These are phyloP conservation scores for Colossoma macropomum DNA, from an alignment of 2,113 vertebrate species.

Conservation along the genomic window DNA sequence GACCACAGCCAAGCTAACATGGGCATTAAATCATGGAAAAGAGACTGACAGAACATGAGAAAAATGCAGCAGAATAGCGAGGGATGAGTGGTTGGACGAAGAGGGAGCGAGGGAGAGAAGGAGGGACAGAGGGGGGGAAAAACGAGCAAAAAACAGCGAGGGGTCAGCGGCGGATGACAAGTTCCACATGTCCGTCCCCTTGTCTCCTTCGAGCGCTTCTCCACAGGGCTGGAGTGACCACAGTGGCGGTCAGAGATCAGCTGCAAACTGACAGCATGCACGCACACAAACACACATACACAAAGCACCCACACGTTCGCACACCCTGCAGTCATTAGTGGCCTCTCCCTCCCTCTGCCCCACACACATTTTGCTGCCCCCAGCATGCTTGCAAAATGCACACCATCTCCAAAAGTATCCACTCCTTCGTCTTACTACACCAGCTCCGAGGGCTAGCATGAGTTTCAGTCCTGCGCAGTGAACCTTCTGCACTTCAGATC, in stretches of 20 bases:
- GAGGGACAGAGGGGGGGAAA: constrained; percentile 57
- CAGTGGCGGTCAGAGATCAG: constrained; percentile 63
- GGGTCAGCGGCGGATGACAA: constrained; percentile 76
- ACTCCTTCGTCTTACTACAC: constrained; percentile 16
- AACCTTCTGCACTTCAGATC: background rate
- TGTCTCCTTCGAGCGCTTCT: constrained; percentile 73
- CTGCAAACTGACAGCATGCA: constrained; percentile 61
- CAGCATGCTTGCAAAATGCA: constrained; percentile 50
- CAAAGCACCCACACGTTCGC: background rate
- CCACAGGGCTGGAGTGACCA: constrained; percentile 66
- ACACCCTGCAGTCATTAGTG: constrained; percentile 40
- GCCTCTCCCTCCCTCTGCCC: constrained; percentile 23
- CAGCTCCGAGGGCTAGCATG: background rate
- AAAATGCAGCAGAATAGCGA: constrained; percentile 36
- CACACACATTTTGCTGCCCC: constrained; percentile 37
- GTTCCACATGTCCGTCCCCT: constrained; percentile 75
- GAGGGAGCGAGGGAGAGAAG: constrained; percentile 15
- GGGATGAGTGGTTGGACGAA: constrained; percentile 33
- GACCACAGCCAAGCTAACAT: constrained; percentile 64
- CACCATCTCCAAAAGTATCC: constrained; percentile 14
- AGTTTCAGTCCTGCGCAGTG: background rate
- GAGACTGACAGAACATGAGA: constrained; percentile 47
- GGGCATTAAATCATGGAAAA: constrained; percentile 66
- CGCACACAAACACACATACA: constrained; percentile 20
- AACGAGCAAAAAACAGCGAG: constrained; percentile 59